These are phyloP conservation scores for Typhlomys cinereus DNA, from an alignment of 2,113 vertebrate genomes.

Conservation along the genomic window DNA sequence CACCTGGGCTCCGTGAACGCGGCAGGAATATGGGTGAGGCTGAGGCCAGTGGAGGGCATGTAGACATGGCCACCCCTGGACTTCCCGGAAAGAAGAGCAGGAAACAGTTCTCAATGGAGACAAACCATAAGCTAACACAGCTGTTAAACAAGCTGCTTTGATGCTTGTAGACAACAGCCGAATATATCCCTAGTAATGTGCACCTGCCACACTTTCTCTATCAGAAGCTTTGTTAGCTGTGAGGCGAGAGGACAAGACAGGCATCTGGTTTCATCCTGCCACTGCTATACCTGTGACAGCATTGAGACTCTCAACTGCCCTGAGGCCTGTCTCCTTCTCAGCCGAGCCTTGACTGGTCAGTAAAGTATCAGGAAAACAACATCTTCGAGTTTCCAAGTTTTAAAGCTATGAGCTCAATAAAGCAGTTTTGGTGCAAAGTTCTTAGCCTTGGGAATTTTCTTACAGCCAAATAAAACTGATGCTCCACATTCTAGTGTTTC, in stretches of 20 bases:
- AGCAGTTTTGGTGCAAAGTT: too few relatives aligned
- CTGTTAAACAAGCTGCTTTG: not conserved
- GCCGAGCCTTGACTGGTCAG: not conserved
- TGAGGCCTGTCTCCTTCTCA: not conserved
- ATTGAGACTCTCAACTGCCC: not conserved
- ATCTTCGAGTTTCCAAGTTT: not conserved
- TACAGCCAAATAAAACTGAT: too few relatives aligned
- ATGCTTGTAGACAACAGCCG: not conserved
- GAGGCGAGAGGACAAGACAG: not conserved
- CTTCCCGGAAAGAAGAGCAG: not conserved
- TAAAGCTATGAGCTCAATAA: rapidly evolving
- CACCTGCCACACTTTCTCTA: not conserved
- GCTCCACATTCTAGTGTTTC: not conserved
- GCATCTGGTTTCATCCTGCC: not conserved
- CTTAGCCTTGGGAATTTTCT: too few relatives aligned
- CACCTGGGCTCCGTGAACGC: not conserved
- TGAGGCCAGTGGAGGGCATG: not conserved
- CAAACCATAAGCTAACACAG: not conserved
- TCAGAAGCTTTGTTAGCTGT: not conserved
- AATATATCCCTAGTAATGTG: too few relatives aligned
- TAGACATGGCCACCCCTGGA: rapidly evolving
- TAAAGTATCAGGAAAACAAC: not conserved
- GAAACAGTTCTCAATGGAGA: not conserved
- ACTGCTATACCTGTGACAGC: not conserved
- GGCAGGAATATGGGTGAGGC: not conserved